A percentile compares a stretch with the other conserved stretches of the same genome.
These are phyloP conservation scores for Drosophila antonietae DNA, from an alignment of 2,888 invertebrate genomes.

Conservation along the genomic window DNA sequence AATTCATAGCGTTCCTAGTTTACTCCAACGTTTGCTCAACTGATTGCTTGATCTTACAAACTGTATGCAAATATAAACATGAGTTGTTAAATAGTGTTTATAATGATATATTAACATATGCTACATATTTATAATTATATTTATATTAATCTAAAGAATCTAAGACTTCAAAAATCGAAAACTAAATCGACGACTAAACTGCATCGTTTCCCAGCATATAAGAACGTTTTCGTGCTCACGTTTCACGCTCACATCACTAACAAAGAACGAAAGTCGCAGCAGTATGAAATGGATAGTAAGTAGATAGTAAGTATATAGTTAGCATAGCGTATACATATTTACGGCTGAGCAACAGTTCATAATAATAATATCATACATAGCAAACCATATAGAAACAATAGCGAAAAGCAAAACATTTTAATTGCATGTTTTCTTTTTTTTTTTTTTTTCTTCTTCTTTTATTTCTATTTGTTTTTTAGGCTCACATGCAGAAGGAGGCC, in stretches of 20 bases:
- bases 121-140: too few relatives aligned
- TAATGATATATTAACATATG: too few relatives aligned
- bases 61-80: too few relatives aligned
- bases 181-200: not conserved
- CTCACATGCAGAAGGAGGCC: slow-evolving; percentile 10
- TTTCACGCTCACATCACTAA: slow-evolving; percentile 9
- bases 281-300: slow-evolving; percentile 12
- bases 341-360: slow-evolving; percentile 47
- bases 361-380: slow-evolving; percentile 42
- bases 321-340: slow-evolving; percentile 5
- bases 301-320: slow-evolving; percentile 7
- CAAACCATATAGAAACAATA: slow-evolving; percentile 33
- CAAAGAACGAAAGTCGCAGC: slow-evolving; percentile 16
- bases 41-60: too few relatives aligned
- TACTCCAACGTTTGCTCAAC: not conserved
- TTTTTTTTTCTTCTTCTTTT: slow-evolving; percentile 48
- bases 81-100: too few relatives aligned
- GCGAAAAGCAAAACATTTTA: slow-evolving; percentile 55
- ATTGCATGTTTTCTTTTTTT: slow-evolving; percentile 63
- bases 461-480: slow-evolving; percentile 23
- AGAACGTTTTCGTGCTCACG: not conserved
- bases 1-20: too few relatives aligned
- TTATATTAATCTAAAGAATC: too few relatives aligned
- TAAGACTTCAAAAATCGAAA: too few relatives aligned
- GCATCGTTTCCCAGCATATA: not conserved